These are phyloP conservation scores for Baccha elongata DNA, from an alignment of 2,888 invertebrate species.

Conservation along the genomic window DNA sequence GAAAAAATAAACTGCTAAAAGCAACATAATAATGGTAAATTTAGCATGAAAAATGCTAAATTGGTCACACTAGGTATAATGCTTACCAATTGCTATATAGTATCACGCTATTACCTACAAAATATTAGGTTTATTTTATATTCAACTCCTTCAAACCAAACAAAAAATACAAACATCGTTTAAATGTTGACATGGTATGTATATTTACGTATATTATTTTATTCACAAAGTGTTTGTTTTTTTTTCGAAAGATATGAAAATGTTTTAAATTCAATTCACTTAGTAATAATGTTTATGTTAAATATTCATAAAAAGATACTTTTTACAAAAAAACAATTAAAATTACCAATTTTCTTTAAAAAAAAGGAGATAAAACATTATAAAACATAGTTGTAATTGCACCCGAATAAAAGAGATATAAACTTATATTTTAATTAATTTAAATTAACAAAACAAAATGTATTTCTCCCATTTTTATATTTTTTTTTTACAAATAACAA, in stretches of 20 bases:
- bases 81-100: too few relatives aligned
- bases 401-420: slow-evolving; percentile 59
- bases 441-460: slow-evolving; percentile 16
- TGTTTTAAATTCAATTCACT: slow-evolving; percentile 64
- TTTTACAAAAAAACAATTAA: slow-evolving; percentile 48
- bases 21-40: too few relatives aligned
- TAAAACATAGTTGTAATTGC: slow-evolving; percentile 58
- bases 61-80: too few relatives aligned
- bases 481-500: slow-evolving; percentile 56
- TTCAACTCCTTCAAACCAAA: not conserved
- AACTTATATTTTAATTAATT: slow-evolving; percentile 39
- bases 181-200: slow-evolving; percentile 67
- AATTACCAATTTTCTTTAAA: slow-evolving; percentile 23
- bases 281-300: slow-evolving; percentile 44
- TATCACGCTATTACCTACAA: too few relatives aligned
- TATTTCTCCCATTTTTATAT: not conserved
- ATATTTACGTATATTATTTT: slow-evolving; percentile 73
- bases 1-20: too few relatives aligned
- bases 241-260: slow-evolving; percentile 70
- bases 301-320: slow-evolving; percentile 1
- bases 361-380: slow-evolving; percentile 3
- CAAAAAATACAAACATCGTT: not conserved
- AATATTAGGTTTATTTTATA: too few relatives aligned
- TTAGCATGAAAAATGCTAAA: too few relatives aligned
- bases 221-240: slow-evolving; percentile 64